These are phyloP conservation scores for Rhagophthalmus giganteus DNA, from an alignment of 2,888 invertebrate species.

Conservation along the genomic window DNA sequence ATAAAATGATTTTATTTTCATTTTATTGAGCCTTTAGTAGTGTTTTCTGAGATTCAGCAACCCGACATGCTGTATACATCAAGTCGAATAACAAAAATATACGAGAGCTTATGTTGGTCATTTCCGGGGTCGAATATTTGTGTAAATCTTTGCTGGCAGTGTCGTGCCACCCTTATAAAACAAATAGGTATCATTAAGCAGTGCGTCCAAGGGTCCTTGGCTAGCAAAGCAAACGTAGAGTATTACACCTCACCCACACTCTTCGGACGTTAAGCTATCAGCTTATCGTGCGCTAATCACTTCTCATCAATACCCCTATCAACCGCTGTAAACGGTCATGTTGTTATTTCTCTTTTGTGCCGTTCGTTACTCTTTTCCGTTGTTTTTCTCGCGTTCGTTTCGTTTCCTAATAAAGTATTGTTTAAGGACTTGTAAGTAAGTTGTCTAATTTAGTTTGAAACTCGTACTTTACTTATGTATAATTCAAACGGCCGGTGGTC, in stretches of 20 bases:
- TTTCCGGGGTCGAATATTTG: slow-evolving; percentile 19
- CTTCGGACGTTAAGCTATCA: slow-evolving; percentile 31
- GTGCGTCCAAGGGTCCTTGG: slow-evolving; percentile 21
- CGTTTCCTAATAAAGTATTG: slow-evolving; percentile 14
- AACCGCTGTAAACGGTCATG: slow-evolving; percentile 27
- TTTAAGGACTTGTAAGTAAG: slow-evolving; percentile 21
- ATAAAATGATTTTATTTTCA: too few relatives aligned
- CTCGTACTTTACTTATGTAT: slow-evolving; percentile 28
- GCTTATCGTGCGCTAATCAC: slow-evolving; percentile 42
- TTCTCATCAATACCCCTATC: slow-evolving; percentile 40
- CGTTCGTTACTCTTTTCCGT: slow-evolving; percentile 6
- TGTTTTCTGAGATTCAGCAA: background rate
- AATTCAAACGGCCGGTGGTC: slow-evolving; percentile 36
- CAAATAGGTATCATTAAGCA: slow-evolving; percentile 27
- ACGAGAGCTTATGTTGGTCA: background rate
- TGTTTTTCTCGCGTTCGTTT: background rate
- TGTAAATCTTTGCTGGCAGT: slow-evolving; percentile 20
- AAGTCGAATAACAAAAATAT: slow-evolving; percentile 5
- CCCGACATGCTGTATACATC: slow-evolving; percentile 2
- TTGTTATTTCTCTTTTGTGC: slow-evolving; percentile 16
- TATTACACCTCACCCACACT: slow-evolving; percentile 21
- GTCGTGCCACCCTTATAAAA: slow-evolving; percentile 20
- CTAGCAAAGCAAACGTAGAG: slow-evolving; percentile 27
- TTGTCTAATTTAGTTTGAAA: slow-evolving; percentile 28
- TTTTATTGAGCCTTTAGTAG: background rate